Conservation (phyloP, 2,797 vertebrate genomes). For the Lagocephalus sceleratus region DNA sequence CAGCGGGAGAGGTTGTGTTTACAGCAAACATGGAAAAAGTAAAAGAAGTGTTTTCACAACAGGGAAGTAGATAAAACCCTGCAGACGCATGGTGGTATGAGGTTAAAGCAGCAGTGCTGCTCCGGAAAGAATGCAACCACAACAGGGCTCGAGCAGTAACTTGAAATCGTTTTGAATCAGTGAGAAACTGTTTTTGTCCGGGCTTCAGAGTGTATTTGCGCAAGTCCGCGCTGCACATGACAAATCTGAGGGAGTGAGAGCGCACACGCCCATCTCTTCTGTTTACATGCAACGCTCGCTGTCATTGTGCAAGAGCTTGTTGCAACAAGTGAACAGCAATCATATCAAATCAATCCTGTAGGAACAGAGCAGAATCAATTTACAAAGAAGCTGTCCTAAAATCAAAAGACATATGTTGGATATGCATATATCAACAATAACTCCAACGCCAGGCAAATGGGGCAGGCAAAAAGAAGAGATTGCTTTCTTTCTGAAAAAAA, state of each 20-base stretch:
- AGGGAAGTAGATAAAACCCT: not conserved
- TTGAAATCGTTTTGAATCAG: slow-evolving; percentile 10
- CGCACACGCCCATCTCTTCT: slow-evolving; percentile 53
- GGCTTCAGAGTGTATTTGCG: slow-evolving; percentile 1
- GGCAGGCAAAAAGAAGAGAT: slow-evolving; percentile 31
- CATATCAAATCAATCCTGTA: slow-evolving; percentile 12
- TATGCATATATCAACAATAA: not conserved
- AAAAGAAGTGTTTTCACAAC: slow-evolving; percentile 41
- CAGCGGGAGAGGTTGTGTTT: slow-evolving; percentile 22
- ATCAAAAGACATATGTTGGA: not conserved
- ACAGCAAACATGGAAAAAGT: slow-evolving; percentile 40
- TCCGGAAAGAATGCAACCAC: not conserved
- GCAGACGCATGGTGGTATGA: not conserved
- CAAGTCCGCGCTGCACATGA: slow-evolving; percentile 32
- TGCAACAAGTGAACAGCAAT: slow-evolving; percentile 45
- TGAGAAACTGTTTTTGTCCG: slow-evolving; percentile 17
- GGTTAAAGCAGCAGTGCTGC: not conserved
- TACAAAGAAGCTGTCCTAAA: not conserved
- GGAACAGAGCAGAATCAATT: slow-evolving; percentile 16
- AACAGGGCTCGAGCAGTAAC: not conserved
- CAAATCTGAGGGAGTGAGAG: slow-evolving; percentile 32
- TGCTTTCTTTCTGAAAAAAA: slow-evolving; percentile 33
- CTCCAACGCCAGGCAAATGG: slow-evolving; percentile 18
- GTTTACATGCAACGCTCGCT: slow-evolving; percentile 51
- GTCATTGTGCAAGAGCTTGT: slow-evolving; percentile 63